Conservation (phyloP, 2,888 invertebrate genomes). For the Gordius sp. region DNA sequence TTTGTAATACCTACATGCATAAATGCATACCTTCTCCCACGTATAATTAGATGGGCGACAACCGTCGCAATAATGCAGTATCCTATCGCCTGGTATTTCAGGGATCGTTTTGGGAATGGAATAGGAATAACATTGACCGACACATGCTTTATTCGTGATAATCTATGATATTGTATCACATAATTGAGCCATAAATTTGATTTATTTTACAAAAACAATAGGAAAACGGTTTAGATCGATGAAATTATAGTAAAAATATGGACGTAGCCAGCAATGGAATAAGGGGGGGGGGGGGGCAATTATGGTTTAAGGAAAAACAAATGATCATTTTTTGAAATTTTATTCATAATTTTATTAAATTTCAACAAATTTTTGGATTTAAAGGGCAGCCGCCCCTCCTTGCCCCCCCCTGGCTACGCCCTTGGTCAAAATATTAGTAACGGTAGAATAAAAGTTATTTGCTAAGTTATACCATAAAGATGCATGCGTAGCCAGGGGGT, state of each 20-base stretch:
- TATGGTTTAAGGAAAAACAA: neutral
- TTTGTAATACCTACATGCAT: no score
- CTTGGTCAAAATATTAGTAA: no score
- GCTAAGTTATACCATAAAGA: no score
- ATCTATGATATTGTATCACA: conserved; percentile 26
- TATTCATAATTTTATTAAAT: neutral
- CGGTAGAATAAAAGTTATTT: no score
- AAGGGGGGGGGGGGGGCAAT: no score
- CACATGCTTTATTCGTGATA: conserved; percentile 44
- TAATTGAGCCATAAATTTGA: no score
- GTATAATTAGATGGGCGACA: conserved; percentile 40
- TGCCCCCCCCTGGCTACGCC: no score
- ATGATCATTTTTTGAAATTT: neutral
- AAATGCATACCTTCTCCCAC: conserved; percentile 38
- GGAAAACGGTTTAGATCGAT: neutral
- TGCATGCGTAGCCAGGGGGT: no score
- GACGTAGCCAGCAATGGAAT: no score
- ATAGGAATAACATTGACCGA: conserved; percentile 44
- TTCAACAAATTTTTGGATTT: no score
- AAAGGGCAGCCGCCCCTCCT: no score
- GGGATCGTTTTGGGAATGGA: conserved; percentile 42
- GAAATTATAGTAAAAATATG: neutral
- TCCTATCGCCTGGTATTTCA: conserved; percentile 39
- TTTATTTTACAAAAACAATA: neutral
- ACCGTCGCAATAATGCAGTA: conserved; percentile 42